Evolutionary conservation across 2,797 vertebrate genomes (phyloP).

Genomic region (Muscicapa striata): DNA sequence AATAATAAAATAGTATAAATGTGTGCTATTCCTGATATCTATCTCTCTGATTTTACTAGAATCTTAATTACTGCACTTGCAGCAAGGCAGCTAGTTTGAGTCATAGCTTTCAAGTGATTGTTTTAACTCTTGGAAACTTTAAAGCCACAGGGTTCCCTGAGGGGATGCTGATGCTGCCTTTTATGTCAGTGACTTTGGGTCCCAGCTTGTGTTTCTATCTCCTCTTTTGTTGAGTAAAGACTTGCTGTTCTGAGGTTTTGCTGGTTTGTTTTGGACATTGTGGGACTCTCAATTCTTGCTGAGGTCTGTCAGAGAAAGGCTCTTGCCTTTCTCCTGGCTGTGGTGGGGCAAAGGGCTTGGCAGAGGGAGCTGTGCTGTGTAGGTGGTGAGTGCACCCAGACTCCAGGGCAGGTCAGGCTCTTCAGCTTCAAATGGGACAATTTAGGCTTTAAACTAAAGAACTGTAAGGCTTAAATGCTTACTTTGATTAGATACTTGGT

Average conservation of each 20-base stretch:
- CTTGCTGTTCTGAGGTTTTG: neutral
- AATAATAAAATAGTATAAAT: neutral
- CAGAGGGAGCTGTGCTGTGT: fast-evolving
- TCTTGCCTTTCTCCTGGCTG: neutral
- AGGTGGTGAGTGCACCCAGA: fast-evolving
- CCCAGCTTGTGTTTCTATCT: neutral
- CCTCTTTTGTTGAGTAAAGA: neutral
- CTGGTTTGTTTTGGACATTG: neutral
- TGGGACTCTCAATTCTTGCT: neutral
- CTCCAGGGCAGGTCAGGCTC: neutral
- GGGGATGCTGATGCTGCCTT: neutral
- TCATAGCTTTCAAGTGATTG: neutral
- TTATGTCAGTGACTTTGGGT: neutral
- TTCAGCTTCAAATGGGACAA: neutral
- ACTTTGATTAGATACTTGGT: neutral
- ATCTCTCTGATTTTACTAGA: neutral
- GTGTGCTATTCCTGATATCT: neutral
- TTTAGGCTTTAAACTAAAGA: neutral
- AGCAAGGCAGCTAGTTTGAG: neutral
- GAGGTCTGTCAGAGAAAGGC: neutral
- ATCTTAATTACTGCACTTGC: neutral
- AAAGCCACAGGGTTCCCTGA: neutral
- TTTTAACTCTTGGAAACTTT: neutral
- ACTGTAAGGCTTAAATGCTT: neutral
- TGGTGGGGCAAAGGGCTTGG: neutral